Base-by-base conservation (phyloP, 2,797 vertebrate species). In the Harpagifer antarcticus region DNA sequence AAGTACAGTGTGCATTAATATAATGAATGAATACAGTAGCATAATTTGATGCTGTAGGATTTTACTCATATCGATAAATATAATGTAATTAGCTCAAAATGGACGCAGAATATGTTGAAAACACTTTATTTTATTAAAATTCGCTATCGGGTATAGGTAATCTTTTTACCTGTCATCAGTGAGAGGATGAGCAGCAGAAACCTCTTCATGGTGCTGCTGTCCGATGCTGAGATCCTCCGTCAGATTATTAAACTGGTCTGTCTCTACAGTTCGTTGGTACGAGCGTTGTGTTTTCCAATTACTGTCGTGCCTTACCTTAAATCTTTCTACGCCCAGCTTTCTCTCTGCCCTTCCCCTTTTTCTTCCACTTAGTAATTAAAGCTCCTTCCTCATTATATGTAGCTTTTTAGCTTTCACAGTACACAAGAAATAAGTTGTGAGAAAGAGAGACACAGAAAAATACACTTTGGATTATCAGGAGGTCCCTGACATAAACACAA, bases 91-190 rank as follows among this genome's bases (percentile, higher is more conserved):
- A 37, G 33, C 33, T 37, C 8, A 37, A 37, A 37, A 7, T 37
- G 6, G 33, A 37, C 8, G 33, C 33, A 37, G 33, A 37, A 37
- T 37, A 37, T 37, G 7, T 37, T 8, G 33, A 37, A 37, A 37
- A 4, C 27, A 27, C 27, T 27, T 27, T 27, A 27, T 27, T 27
- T 27, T 27, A 27, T 27, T 5, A 27, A 27, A 27, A 27, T 27
- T 27, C 4, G 27, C 27, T 27, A 5, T 27, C 8, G 1, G 20
- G 20, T 63, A 17, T 48, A 2, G 16, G 7, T 55, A 3, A 20
- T 44, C 0, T 2, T 49, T 20, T 76, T 83, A 85, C 80, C 86
- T 77, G 75, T 14, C n/a, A 40, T 72, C 48, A 85, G 58, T 10
- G 72, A n/a, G 47, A 87, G 52, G 50, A 79, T 7, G 44, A 81